Base-by-base conservation (phyloP, 1,140 invertebrate species). In the Drosophila sp. region DNA sequence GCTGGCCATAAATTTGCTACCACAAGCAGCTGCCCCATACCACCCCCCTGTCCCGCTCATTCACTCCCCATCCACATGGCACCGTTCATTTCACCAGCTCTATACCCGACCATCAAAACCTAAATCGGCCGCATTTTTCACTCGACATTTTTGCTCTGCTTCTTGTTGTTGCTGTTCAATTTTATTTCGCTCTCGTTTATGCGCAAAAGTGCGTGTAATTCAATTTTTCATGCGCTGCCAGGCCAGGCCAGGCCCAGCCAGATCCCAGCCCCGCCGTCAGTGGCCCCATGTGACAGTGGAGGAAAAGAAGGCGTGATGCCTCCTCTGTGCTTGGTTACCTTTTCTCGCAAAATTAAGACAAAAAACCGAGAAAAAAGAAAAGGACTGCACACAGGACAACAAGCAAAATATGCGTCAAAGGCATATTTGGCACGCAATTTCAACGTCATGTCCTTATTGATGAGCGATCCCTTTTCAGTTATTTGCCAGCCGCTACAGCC, bases 201-300 rank as follows among this genome's bases (percentile, higher is more conserved):
- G 82, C 79, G 83, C 82, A 87, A 86, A 84, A 86, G 79, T 86
- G 83, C 83, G 83, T 89, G 84, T 87, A 87, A 87, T 87, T 87
- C 76, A 87, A 87, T 87, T 87, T 87, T 86, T 86, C 84, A 86
- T 86, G 83, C 83, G 72, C 66, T 69, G 71, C 50, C 64, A 74
- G 47, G 25, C 58, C 35, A 38, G 35, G 35, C 35, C 11, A 10
- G 10, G 35, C 8, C 32, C 58, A 54, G 23, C 27, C 29, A 41
- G 30, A 8, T 6, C 30, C 35, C 27, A 11, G 1, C 8, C 33
- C 25, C 56, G 29, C 4, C 62, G 54, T 23, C 23, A 8, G 23
- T 50, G 29, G 60, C 40, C 40, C 63, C 61, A 38, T 66, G 60
- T 56, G 70, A 70, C 66, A 69, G 38, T 27, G n/a, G 17, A 7